Evolutionary conservation across 2,113 vertebrate species (phyloP).

Genomic region (Catharus minimus): DNA sequence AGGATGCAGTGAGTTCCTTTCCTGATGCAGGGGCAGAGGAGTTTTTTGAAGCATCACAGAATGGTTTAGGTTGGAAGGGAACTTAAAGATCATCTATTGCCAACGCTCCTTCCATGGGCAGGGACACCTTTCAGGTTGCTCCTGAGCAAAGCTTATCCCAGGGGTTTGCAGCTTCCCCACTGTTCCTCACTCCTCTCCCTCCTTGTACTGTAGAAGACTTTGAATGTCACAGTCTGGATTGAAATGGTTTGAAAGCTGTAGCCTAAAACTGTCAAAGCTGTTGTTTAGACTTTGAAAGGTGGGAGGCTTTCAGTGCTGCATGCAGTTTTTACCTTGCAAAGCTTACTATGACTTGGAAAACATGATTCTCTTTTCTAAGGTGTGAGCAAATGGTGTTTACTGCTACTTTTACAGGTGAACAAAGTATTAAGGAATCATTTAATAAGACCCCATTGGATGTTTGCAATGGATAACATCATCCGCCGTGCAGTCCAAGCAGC

Average conservation of each 20-base stretch:
- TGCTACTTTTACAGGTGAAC: conserved; percentile 81
- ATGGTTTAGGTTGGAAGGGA: not conserved
- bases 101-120: not conserved
- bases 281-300: not conserved
- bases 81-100: not conserved
- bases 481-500: conserved; percentile 91
- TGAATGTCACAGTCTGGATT: not conserved
- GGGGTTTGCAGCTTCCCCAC: not conserved
- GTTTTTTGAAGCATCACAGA: not conserved
- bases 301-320: not conserved
- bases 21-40: not conserved
- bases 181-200: not conserved
- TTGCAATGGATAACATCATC: conserved; percentile 95
- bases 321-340: not conserved
- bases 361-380: not conserved
- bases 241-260: not conserved
- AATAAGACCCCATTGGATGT: conserved; percentile 95
- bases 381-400: not conserved
- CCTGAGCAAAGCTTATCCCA: not conserved
- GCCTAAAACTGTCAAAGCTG: not conserved
- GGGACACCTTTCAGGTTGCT: not conserved
- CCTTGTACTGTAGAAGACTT: not conserved
- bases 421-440: conserved; percentile 91
- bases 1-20: conserved; percentile 86
- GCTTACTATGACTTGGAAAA: not conserved